These are phyloP conservation scores for Damaliscus lunatus DNA, from an alignment of 2,113 vertebrate species.

Conservation along the genomic window DNA sequence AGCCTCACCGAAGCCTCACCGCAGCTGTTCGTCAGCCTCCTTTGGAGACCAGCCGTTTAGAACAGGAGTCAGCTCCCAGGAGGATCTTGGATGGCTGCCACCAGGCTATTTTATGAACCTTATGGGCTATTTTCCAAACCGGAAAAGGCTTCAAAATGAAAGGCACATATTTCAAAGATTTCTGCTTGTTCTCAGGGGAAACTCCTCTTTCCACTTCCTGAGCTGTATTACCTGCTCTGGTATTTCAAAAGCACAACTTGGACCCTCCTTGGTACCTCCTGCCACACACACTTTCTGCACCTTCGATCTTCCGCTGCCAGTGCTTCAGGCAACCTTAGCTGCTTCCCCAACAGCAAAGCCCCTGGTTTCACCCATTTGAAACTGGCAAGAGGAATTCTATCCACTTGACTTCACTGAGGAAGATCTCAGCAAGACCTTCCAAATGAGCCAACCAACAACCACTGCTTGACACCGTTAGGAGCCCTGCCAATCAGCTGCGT, in stretches of 20 bases:
- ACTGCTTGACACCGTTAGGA: not conserved
- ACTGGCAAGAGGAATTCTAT: not conserved
- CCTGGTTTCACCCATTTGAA: not conserved
- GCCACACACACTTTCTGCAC: not conserved
- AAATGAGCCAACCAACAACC: not conserved
- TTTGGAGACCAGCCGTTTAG: not conserved
- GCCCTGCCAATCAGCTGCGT: not conserved
- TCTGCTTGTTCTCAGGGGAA: constrained; percentile 56
- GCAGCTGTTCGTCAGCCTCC: not conserved
- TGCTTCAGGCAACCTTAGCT: not conserved
- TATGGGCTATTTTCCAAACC: constrained; percentile 51
- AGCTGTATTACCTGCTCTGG: constrained; percentile 39
- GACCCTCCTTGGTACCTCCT: not conserved
- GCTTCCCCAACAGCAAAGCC: not conserved
- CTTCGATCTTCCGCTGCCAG: not conserved
- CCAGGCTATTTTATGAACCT: constrained; percentile 51
- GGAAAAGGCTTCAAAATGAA: constrained; percentile 60
- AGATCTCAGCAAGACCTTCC: not conserved
- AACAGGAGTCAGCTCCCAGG: constrained; percentile 9
- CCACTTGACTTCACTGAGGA: not conserved
- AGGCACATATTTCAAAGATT: constrained; percentile 62
- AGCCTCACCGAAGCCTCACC: not conserved
- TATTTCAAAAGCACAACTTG: not conserved
- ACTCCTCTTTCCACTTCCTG: constrained; percentile 52
- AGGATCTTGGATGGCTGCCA: constrained; percentile 47